Evolutionary conservation across 2,797 vertebrate species (phyloP).

Genomic region (Pagetopsis macropterus): DNA sequence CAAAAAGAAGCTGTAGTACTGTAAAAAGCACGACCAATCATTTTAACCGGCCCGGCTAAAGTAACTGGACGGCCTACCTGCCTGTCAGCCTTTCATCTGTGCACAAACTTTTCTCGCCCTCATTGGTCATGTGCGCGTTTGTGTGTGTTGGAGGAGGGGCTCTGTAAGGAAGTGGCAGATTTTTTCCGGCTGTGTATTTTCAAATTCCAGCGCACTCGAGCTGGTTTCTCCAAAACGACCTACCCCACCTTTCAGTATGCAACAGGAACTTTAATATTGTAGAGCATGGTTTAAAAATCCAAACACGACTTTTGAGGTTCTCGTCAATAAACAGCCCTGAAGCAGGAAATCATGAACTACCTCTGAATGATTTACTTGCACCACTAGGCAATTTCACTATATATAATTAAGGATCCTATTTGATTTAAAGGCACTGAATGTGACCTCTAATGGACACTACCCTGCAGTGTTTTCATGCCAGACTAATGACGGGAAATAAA

Average conservation of each 20-base stretch:
- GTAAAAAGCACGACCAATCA: no score
- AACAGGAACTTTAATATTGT: not conserved
- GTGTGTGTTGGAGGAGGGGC: no score
- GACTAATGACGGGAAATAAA: slow-evolving; percentile 55
- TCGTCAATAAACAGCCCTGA: slow-evolving; percentile 30
- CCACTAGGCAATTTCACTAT: slow-evolving; percentile 51
- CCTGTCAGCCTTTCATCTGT: no score
- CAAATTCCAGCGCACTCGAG: no score
- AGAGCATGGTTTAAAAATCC: not conserved
- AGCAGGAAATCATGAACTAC: slow-evolving; percentile 47
- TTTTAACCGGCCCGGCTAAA: no score
- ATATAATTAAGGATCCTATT: slow-evolving; percentile 63
- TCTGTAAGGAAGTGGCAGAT: no score
- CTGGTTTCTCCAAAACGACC: no score
- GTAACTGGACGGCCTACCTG: no score
- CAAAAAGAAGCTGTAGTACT: no score
- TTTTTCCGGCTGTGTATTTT: no score
- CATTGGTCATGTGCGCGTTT: no score
- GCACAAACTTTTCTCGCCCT: no score
- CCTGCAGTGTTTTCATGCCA: not conserved
- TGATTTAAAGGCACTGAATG: slow-evolving; percentile 37
- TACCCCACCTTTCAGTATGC: not conserved
- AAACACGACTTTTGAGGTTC: not conserved
- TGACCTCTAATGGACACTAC: slow-evolving; percentile 57
- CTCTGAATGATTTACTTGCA: slow-evolving; percentile 60